Evolutionary conservation across 2,113 vertebrate species (phyloP).

Genomic region (Pollachius pollachius): DNA sequence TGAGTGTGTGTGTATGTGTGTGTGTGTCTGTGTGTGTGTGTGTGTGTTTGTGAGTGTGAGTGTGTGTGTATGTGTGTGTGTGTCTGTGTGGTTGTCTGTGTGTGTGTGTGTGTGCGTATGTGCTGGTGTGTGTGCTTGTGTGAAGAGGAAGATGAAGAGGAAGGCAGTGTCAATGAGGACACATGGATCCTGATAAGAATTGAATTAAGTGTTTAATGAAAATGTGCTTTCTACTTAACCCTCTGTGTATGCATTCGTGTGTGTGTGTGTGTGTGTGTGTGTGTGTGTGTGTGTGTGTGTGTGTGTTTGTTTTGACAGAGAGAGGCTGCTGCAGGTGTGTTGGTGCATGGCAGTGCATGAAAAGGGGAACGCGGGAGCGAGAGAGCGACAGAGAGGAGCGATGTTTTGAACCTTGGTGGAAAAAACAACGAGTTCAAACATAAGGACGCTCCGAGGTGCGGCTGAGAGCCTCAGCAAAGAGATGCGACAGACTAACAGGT

Average conservation of each 20-base stretch:
- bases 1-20: constrained; percentile 26
- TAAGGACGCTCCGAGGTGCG: constrained; percentile 24
- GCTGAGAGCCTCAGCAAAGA: constrained; percentile 39
- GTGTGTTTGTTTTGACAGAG: neutral
- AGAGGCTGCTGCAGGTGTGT: neutral
- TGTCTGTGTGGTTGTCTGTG: too few species aligned
- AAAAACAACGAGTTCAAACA: constrained; percentile 13
- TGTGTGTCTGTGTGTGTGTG: neutral
- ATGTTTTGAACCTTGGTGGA: constrained; percentile 39
- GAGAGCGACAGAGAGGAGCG: constrained; percentile 14
- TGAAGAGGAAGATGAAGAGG: constrained; percentile 33
- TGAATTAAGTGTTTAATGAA: constrained; percentile 66
- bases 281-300: too few species aligned
- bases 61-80: constrained; percentile 1
- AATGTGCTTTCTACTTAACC: constrained; percentile 43
- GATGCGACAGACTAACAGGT: constrained; percentile 50
- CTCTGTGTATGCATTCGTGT: constrained; percentile 6
- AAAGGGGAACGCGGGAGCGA: neutral
- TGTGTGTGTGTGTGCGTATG: constrained; percentile 14
- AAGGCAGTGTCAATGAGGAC: constrained; percentile 70
- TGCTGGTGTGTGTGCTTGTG: constrained; percentile 10
- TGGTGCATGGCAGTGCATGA: neutral
- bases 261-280: neutral
- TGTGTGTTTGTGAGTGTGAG: too few species aligned
- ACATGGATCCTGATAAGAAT: constrained; percentile 65